These are phyloP conservation scores for Cetonia aurata DNA, from an alignment of 2,888 invertebrate species.

Conservation along the genomic window DNA sequence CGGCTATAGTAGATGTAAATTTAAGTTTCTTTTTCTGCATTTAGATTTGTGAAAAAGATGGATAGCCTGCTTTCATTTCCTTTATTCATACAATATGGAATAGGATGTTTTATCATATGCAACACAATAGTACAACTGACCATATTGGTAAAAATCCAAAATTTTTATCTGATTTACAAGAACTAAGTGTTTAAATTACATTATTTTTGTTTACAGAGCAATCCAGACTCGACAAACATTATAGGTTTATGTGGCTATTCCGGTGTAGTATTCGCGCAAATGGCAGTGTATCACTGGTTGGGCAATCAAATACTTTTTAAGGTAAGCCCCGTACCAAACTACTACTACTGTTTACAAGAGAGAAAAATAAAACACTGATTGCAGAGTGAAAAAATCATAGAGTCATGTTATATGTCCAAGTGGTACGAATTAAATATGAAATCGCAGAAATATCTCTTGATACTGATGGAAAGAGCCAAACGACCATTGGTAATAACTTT, in stretches of 20 bases:
- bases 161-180: neutral
- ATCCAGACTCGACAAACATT: conserved; percentile 10
- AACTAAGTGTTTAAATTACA: neutral
- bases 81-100: conserved; percentile 12
- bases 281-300: conserved; percentile 20
- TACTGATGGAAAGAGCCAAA: conserved; percentile 51
- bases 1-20: neutral
- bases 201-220: neutral
- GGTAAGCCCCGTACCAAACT: neutral
- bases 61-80: conserved; percentile 27
- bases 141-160: conserved; percentile 19
- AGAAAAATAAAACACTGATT: neutral
- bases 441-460: conserved; percentile 43
- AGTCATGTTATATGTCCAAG: conserved; percentile 47
- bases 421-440: conserved; percentile 46
- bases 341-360: neutral
- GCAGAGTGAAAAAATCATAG: conserved; percentile 46
- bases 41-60: conserved; percentile 21
- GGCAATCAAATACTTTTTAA: conserved; percentile 22
- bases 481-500: conserved; percentile 39
- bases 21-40: neutral
- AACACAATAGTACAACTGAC: conserved; percentile 31
- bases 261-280: conserved; percentile 15
- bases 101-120: conserved; percentile 30
- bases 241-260: conserved; percentile 14